These are phyloP conservation scores for Linnaemya tessellans DNA, from an alignment of 2,888 invertebrate genomes.

Conservation along the genomic window DNA sequence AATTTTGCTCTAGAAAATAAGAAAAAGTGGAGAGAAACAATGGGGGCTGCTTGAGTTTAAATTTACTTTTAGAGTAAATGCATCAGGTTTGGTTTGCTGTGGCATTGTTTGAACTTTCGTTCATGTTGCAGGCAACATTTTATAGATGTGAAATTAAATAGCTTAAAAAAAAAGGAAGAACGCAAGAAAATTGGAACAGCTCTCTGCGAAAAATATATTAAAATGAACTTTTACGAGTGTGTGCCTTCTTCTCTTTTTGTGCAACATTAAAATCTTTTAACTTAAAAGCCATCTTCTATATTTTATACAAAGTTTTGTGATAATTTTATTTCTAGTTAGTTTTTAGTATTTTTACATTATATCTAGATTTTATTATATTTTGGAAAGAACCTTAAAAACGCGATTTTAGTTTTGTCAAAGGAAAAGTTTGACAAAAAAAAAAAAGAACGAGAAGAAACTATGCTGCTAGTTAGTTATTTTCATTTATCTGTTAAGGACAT, in stretches of 20 bases:
- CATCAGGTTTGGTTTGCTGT: conserved; percentile 48
- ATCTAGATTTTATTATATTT: conserved; percentile 50
- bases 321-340: conserved; percentile 65
- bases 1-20: conserved; percentile 21
- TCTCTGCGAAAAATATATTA: conserved; percentile 6
- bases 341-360: conserved; percentile 46
- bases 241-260: conserved; percentile 9
- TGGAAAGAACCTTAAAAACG: conserved; percentile 31
- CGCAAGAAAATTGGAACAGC: conserved; percentile 33
- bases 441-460: too few species aligned
- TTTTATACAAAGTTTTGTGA: conserved; percentile 59
- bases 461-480: neutral
- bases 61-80: conserved; percentile 47
- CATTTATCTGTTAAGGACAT: conserved; percentile 37
- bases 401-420: conserved; percentile 27
- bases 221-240: conserved; percentile 45
- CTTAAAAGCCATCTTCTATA: conserved; percentile 43
- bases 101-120: conserved; percentile 57
- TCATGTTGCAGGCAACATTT: conserved; percentile 47
- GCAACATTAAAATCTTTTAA: conserved; percentile 39
- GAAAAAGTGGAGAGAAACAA: conserved; percentile 3
- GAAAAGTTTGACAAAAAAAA: conserved; percentile 25
- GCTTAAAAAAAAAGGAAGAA: neutral
- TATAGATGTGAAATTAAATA: conserved; percentile 42
- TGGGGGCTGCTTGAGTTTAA: conserved; percentile 34